Percentiles rank a stretch among this genome's conserved stretches.
Evolutionary conservation across 23 tunicate genomes (phyloP).

Genomic region (Oikopleura dioica): DNA sequence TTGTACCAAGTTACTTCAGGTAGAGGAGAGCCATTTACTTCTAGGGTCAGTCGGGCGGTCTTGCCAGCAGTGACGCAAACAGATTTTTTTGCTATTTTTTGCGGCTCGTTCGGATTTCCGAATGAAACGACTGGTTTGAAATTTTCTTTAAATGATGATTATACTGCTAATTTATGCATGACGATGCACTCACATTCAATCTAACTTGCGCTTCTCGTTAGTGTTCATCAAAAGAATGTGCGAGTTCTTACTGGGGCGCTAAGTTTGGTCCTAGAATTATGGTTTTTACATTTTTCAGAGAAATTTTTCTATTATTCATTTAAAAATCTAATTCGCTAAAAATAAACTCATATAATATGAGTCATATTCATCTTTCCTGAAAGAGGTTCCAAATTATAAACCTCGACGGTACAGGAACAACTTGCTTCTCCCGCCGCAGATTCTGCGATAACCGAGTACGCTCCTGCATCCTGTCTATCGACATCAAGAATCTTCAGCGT

Average conservation of each 20-base stretch:
- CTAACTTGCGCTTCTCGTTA: too few species aligned
- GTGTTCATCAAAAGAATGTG: too few species aligned
- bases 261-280: too few species aligned
- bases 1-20: constrained; percentile 12
- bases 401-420: not conserved
- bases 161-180: too few species aligned
- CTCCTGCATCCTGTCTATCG: not conserved
- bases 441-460: not conserved
- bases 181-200: too few species aligned
- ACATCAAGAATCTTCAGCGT: not conserved
- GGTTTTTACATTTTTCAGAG: too few species aligned
- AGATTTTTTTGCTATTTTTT: not conserved
- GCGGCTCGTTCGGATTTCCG: not conserved
- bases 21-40: not conserved
- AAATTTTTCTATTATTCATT: too few species aligned
- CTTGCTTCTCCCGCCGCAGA: not conserved
- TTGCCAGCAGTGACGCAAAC: constrained; percentile 2
- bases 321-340: too few species aligned
- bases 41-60: constrained; percentile 4
- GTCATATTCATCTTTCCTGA: too few species aligned
- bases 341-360: too few species aligned
- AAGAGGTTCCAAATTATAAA: not conserved
- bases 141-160: too few species aligned
- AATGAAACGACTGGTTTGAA: constrained; percentile 7
- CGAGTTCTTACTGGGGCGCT: too few species aligned